Base-by-base conservation (phyloP, 1,140 invertebrate species). In the Neomicropteryx cornuta region DNA sequence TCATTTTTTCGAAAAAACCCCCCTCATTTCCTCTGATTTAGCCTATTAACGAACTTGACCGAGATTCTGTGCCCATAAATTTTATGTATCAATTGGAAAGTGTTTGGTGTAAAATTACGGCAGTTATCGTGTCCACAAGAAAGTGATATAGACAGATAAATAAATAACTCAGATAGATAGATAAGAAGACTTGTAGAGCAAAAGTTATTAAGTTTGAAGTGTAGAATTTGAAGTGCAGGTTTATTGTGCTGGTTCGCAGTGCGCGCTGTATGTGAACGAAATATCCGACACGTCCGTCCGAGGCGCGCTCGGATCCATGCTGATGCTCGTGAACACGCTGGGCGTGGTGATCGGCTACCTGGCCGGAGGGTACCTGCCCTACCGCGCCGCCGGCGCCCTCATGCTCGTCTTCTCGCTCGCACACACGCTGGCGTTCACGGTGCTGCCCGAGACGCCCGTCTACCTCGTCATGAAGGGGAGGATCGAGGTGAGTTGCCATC, bases 401-500 rank as follows among this genome's bases (percentile, higher is more conserved):
- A 56, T 68, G 16, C 58, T 67, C 0, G 51, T 53, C 0, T 47
- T 72, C 2, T 58, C 66, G 0, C 44, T 68, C 2, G 29, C 62
- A 3, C 71, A 67, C 40, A 33, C 70, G 10, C 22, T 63, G 0
- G 52, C 55, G 2, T 70, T 72, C 41, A 42, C 62, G 8, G 62
- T 61, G 4, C 62, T 72, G 56, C 71, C 71, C 0, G 71, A 73
- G 41, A 70, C 70, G 0, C 71, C 71, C 1, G 61, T 64, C 21
- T 62, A 65, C 29, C 46, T 72, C 33, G 53, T 68, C 17, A 68
- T 68, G 21, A 48, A 56, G n/a, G 67, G 70, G n/a, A 68, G 62
- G 33, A 36, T 58, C 6, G 43, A 66, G 46, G 67, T 68, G 38
- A 44, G 60, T 53, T 28, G 23, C 13, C 23, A 27, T 13, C 23